Base-by-base conservation (phyloP, 2,888 invertebrate genomes). In the Biston stratarius region DNA sequence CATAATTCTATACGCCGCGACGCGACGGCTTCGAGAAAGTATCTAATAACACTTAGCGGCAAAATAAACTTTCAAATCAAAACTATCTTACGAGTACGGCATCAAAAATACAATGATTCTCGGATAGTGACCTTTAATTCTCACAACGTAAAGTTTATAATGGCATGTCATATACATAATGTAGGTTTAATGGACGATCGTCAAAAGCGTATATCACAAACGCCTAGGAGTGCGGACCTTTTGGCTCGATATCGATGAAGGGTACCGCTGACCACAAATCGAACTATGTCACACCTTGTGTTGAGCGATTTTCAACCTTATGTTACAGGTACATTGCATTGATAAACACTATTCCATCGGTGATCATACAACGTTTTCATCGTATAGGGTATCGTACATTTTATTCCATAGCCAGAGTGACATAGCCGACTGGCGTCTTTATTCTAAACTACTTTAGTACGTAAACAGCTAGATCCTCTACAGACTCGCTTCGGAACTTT, bases 151-250 rank as follows among this genome's bases (percentile, higher is more conserved):
- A 81, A 61, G 73, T 72, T 70, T 64, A 75, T 61, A 74, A 70
- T 76, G 73, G 77, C 75, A 78, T 78, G 77, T 79, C 76, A 76
- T 80, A 77, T 79, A 83, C 76, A 81, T 78, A 56, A 68, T 68
- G 67, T 67, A 85, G 83, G 84, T 83, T 83, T 81, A 83, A 86
- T 93, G 93, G 93, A 93, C 93, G 92, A 91, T 90, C 83, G 81
- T 88, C 88, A 87, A 87, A 92, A 94, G 93, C 92, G 92, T 92
- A 92, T 92, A 91, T 92, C 90, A 91, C 91, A 87, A 89, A 85
- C 85, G 87, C 89, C 86, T 74, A 71, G 71, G 71, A 70, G 67
- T 56, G 60, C 61, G 52, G 61, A 64, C 64, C 70, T 70, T 49
- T 66, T 58, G 56, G 56, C 45, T 59, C 58, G 45, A 57, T 61